Evolutionary conservation across 2,113 vertebrate species (phyloP), one percentile per base, ranked within the genome.

Genomic region (Phycodurus eques): DNA sequence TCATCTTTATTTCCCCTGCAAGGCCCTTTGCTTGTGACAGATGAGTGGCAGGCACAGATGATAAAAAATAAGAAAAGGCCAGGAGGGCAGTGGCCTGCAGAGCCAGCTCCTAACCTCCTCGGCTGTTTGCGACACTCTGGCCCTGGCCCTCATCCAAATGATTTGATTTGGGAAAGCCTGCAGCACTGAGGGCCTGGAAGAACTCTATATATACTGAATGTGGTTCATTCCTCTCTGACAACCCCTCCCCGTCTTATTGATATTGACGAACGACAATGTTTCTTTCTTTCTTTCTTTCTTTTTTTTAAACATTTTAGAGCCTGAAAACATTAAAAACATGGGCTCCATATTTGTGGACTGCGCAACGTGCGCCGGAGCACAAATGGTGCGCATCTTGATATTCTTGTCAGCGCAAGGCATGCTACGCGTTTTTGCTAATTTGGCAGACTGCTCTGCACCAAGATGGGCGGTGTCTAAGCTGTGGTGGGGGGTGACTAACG

Each of bases 161-260:
- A 79, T 88, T 85, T 90, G 87, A 82, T 81, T 73, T 85, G 83
- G 87, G 88, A 89, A 90, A 90, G 87, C 88, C 89, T 86, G 66
- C 65, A 85, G 79, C 79, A 81, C 6, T 31, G 13, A 66, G 42
- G 64, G 22, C n/a, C n/a, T 66, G 43, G 43, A 27, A 22, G n/a
- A 44, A 65, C 20, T 12, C 9, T 11, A 43, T 42, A 63, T 3
- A 63, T 1, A 86, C 85, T 68, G 56, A 70, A 78, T 84, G 75
- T 86, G 82, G 80, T 87, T 83, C 1, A 5, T 63, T 82, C 83
- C 74, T 83, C 75, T 78, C 83, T 83, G 77, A 85, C 83, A 84
- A 89, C 20, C n/a, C 53, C 9, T 51, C n/a, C 15, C 80, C 80
- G 76, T 81, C 80, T 77, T 78, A 80, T 85, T 87, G 79, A 78